Evolutionary conservation across 2,113 vertebrate genomes (phyloP), one percentile per base, ranked within the genome.

Genomic region (Zosterops lateralis): DNA sequence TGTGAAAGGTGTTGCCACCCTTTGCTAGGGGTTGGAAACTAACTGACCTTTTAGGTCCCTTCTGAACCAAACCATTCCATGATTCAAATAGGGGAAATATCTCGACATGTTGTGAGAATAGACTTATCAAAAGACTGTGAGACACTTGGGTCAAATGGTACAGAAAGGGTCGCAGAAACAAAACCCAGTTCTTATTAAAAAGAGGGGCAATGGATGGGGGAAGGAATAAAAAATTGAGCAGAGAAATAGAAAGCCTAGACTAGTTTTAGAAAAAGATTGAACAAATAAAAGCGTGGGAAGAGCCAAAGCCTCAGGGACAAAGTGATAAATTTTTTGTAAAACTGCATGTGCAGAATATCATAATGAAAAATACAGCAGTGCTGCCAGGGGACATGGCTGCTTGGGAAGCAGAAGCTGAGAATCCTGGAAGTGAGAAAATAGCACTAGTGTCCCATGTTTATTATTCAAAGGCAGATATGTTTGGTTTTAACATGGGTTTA

Each of bases 341-440:
- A 83, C 25, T 60, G 28, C 60, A 71, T 70, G 75, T 77, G 66
- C 51, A 71, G 67, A 62, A 67, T 82, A 87, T 67, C 64, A 62
- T 84, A 90, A 95, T 77, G 78, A 92, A 90, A 94, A 92, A 83
- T 60, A 56, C 64, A 90, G 68, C 67, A 87, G 90, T 15, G 18
- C 32, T 86, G 40, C 71, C 60, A 71, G 36, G 86, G 79, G 64
- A 80, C 34, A 40, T 28, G 47, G 31, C 51, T 93, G 73, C 61
- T 57, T 56, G 64, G 72, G 57, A 94, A 88, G 65, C 60, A 80
- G 56, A 79, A 44, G 20, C 7, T 67, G 80, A 94, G 38, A 62
- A 53, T 32, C 54, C 51, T 67, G 31, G 38, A 38, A 67, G n/a
- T 10, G 25, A 87, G 56, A 56, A 95, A 89, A 45, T 12, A 73